Base-by-base conservation (phyloP, 2,888 invertebrate genomes). In the Drosophila silvestris region DNA sequence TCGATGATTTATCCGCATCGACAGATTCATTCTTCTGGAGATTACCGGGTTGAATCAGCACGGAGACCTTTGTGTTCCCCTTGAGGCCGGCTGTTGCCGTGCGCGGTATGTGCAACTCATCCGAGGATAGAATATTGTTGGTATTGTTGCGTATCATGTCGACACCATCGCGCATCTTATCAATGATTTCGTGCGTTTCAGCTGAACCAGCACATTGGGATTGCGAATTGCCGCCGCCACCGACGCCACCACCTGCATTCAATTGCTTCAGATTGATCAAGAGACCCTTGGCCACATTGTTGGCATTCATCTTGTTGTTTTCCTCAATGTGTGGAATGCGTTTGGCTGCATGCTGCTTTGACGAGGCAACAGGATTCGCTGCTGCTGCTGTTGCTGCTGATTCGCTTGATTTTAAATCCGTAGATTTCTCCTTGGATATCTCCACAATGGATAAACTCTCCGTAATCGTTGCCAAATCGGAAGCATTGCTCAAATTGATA, bases 391-490 rank as follows among this genome's bases (percentile, higher is more conserved):
- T 32, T n/a, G 57, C 28, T 41, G n/a, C 39, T 14, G 30, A 22
- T 22, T 79, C 85, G 1, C 53, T 26, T 7, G 74, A 35, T 12
- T 71, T 71, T 2, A 39, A 50, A 9, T 63, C 33, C 2, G 58
- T 50, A 0, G 69, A 22, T 16, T 65, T 73, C 5, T 81, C 76
- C 32, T 82, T 85, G 1, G 83, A 77, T 30, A 89, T 73, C 37
- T 96, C 96, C 39, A 95, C 95, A 16, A 97, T 94, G 1, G 97
- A 96, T 56, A 97, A 93, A 75, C 96, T 97, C 93, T 97, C 97
- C 16, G 97, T 97, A 89, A 97, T 97, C 39, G 97, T 97, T 5
- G 97, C 97, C 85, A 97, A 94, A 94, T 97, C 97, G 94, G 94
- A 91, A 62, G 93, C 91, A 51, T 91, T 91, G 41, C 92, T 91